Evolutionary conservation across 2,797 vertebrate species (phyloP), one percentile per base, ranked within the genome.

Genomic region (Ctenosaura bakeri): DNA sequence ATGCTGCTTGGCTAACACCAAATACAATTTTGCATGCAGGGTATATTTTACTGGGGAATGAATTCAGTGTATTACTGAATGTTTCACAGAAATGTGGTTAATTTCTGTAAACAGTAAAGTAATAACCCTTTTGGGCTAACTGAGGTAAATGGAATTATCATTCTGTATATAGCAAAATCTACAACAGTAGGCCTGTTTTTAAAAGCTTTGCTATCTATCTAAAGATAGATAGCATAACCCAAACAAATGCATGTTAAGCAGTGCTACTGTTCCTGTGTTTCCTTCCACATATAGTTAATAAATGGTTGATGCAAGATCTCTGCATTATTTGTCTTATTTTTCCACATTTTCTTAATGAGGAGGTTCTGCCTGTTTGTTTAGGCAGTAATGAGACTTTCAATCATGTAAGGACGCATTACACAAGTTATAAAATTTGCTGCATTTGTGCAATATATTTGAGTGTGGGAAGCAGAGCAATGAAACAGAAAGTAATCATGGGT

Each of bases 51-150:
- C 20, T n/a, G 59, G 80, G 71, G 62, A 87, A 66, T 66, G 4
- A 83, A 87, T 83, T 87, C 73, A 2, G 46, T 87, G 42, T 87
- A 18, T 82, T 87, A 42, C 79, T 87, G 62, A 66, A 66, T 90
- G 54, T 90, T 87, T 83, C 54, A 83, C 62, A 82, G 22, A 52
- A 74, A 76, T 76, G 77, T 62, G 50, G n/a, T 80, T 85, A 46
- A 79, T 35, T 87, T 74, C 76, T 82, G 24, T 52, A 83, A 83
- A 64, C 32, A 90, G 32, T 54, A 83, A 83, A 83, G 46, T 1
- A 24, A 83, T 38, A 76, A 73, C 3, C 2, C 24, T 87, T 64
- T 74, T 82, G 79, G 42, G 59, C 56, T 32, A 38, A 74, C 26
- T 66, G 29, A 52, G 18, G 59, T 7, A 90, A 77, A 26, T 50